Conservation (phyloP, 2,888 invertebrate genomes). For the Timandra comae region DNA sequence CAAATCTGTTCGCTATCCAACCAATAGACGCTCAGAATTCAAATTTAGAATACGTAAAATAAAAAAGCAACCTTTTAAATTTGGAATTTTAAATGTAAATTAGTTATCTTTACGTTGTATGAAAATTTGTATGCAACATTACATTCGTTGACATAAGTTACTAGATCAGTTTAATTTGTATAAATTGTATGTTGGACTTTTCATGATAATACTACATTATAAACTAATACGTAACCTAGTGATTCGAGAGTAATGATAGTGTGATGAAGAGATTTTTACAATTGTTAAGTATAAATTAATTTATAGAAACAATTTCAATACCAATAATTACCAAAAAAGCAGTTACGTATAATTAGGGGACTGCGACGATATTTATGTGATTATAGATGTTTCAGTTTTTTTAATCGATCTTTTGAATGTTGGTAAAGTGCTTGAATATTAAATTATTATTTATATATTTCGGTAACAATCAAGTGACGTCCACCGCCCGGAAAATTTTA, state of each 20-base stretch:
- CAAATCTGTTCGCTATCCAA: slow-evolving; percentile 34
- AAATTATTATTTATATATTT: slow-evolving; percentile 13
- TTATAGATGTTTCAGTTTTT: slow-evolving; percentile 57
- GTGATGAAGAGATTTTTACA: slow-evolving; percentile 76
- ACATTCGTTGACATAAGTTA: slow-evolving; percentile 57
- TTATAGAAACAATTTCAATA: slow-evolving; percentile 76
- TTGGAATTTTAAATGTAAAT: too few species aligned
- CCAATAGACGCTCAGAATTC: too few species aligned
- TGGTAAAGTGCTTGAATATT: background rate
- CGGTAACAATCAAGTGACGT: slow-evolving; percentile 24
- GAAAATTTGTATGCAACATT: slow-evolving; percentile 59
- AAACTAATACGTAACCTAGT: slow-evolving; percentile 75
- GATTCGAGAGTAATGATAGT: slow-evolving; percentile 73
- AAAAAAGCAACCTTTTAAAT: slow-evolving; percentile 16
- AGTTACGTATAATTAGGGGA: slow-evolving; percentile 68
- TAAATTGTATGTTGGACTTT: slow-evolving; percentile 77
- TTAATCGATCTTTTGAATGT: background rate
- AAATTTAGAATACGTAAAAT: too few species aligned
- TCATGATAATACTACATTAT: slow-evolving; percentile 73
- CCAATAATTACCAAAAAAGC: slow-evolving; percentile 77
- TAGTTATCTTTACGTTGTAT: too few species aligned
- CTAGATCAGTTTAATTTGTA: slow-evolving; percentile 75
- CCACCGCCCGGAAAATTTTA: slow-evolving; percentile 27
- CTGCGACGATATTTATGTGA: slow-evolving; percentile 67
- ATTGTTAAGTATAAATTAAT: slow-evolving; percentile 77